Base-by-base conservation (phyloP, 30 jellyfish, hydroid and myxozoan genomes). In the Aurelia sp. region DNA sequence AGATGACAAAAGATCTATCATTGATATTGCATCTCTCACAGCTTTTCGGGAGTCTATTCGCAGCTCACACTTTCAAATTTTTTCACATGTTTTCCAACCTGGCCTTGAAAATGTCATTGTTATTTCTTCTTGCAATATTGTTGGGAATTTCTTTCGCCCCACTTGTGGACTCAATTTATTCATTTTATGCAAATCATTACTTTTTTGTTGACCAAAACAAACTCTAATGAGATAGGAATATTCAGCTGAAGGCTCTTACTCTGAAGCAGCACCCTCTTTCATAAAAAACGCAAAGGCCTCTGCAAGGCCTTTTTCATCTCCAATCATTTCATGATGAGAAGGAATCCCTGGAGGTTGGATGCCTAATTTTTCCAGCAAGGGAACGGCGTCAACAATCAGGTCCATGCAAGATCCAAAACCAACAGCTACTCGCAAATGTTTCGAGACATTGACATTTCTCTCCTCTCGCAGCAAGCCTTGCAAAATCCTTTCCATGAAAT, bases 351-450 rank as follows among this genome's bases (percentile, higher is more conserved):
- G 96, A 12, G 98, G 97, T 21, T 73, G 31, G 62, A 73, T 13
- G 18, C 78, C 84, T 19, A 81, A 63, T 47, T 89, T 80, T 20
- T 87, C 63, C 41, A 92, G 33, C 67, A 92, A 47, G 16, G 96
- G 90, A 33, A 92, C 51, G 11, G 94, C 98, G 81, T 92, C 97
- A 23, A 87, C 97, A 15, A 92, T 68, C 4, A 92, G 78, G 41
- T 92, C 98, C 87, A 86, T 71, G 59, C 98, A 92, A 3, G 98
- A 86, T 0, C 98, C 98, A 78, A 92, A 92, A 11, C 98, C 98
- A 27, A 92, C 91, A 53, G 98, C 98, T 27, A 87, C 92, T 7
- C 89, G 84, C 15, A 80, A 51, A 9, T 82, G 87, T 55, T 60
- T 75, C 17, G 98, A 41, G 58, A 92, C 82, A 48, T 92, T 82